Conservation (phyloP, 2,113 vertebrate species). For the Quiscalus mexicanus region DNA sequence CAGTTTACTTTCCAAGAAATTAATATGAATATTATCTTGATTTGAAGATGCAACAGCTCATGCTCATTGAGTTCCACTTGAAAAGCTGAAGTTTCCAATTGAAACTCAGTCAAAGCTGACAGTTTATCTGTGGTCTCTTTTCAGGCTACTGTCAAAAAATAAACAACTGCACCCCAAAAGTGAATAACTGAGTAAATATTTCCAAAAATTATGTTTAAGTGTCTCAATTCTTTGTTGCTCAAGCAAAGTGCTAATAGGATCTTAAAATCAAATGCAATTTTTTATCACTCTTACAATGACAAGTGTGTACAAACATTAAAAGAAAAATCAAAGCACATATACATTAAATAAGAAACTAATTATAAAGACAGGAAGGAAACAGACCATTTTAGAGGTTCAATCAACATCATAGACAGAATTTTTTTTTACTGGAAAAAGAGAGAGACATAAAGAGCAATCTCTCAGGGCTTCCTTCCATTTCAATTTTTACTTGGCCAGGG, state of each 20-base stretch:
- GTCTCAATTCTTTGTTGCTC: neutral
- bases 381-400: neutral
- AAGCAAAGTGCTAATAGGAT: neutral
- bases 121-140: neutral
- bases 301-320: neutral
- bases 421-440: neutral
- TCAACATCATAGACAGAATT: accelerated
- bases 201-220: neutral
- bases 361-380: neutral
- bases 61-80: neutral
- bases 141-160: neutral
- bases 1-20: neutral
- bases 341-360: neutral
- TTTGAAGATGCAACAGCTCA: neutral
- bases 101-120: neutral
- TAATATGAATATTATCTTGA: neutral
- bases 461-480: neutral
- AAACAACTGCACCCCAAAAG: neutral
- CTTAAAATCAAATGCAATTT: neutral
- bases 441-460: neutral
- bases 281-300: neutral
- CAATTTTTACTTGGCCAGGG: neutral
- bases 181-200: neutral
- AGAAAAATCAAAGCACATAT: neutral
- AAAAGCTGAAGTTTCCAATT: neutral